phyloP scores from a whole-genome alignment of 2,113 vertebrate species.

The Macrotus californicus region DNA sequence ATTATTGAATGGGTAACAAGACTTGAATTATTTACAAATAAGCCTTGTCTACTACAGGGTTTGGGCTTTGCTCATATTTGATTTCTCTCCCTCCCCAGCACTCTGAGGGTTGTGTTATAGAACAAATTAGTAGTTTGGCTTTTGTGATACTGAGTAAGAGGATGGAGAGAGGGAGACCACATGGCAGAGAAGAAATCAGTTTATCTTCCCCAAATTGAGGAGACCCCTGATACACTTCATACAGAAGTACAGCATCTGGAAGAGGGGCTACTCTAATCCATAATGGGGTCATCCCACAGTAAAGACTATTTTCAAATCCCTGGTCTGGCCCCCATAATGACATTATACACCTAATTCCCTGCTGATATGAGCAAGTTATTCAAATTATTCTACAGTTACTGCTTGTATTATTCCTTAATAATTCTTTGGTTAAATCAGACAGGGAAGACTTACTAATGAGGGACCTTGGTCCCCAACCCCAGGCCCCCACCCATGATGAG shows the following conservation, averaged over 20 bases:
- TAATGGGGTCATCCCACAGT: neutral
- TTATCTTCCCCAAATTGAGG: neutral
- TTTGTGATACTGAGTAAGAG: neutral
- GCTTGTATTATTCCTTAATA: neutral
- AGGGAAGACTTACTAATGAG: neutral
- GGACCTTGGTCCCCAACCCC: neutral
- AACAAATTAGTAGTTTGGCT: neutral
- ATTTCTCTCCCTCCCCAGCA: neutral
- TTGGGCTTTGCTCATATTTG: neutral
- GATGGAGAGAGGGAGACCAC: neutral
- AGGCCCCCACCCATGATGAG: neutral
- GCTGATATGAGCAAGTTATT: neutral
- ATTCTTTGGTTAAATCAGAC: neutral
- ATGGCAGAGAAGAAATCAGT: neutral
- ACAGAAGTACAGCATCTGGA: neutral
- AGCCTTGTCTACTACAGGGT: neutral
- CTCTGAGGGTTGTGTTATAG: neutral
- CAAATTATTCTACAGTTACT: neutral
- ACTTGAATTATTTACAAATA: neutral
- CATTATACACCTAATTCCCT: neutral
- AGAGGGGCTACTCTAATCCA: neutral
- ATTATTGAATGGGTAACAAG: neutral
- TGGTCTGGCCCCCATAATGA: neutral
- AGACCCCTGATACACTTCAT: neutral
- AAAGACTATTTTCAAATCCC: neutral